Conservation (phyloP, 2,888 invertebrate genomes). For the Rhagophthalmus giganteus region DNA sequence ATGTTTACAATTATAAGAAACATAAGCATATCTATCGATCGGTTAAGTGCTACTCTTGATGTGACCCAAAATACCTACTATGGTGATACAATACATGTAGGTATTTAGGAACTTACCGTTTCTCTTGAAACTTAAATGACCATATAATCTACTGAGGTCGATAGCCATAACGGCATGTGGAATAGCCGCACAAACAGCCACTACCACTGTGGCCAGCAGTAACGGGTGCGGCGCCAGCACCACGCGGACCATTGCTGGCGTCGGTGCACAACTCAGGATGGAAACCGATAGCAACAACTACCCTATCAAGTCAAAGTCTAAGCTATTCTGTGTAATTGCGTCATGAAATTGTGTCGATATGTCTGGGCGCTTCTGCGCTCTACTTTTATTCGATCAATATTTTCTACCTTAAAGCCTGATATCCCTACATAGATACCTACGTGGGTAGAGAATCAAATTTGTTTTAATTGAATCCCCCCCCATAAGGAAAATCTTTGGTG, state of each 20-base stretch:
- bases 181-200: conserved; percentile 66
- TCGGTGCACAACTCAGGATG: conserved; percentile 45
- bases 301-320: conserved; percentile 40
- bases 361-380: conserved; percentile 42
- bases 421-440: too few relatives aligned
- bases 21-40: conserved; percentile 17
- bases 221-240: conserved; percentile 51
- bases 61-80: background rate
- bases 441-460: too few relatives aligned
- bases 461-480: too few relatives aligned
- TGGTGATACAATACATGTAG: too few relatives aligned
- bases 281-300: conserved; percentile 47
- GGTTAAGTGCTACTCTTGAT: conserved; percentile 15
- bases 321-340: conserved; percentile 41
- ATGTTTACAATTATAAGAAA: too few relatives aligned
- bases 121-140: conserved; percentile 72
- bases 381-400: conserved; percentile 46
- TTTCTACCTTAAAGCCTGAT: conserved; percentile 1
- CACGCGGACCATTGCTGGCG: conserved; percentile 54
- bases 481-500: too few relatives aligned
- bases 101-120: conserved; percentile 63
- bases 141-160: conserved; percentile 80
- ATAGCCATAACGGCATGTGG: conserved; percentile 71
- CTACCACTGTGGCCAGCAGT: conserved; percentile 57
- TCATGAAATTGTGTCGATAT: conserved; percentile 41